A percentile compares a stretch with the other conserved stretches of the same genome.
Evolutionary conservation across 2,888 invertebrate species (phyloP).

Genomic region (Perizoma affinitatum): DNA sequence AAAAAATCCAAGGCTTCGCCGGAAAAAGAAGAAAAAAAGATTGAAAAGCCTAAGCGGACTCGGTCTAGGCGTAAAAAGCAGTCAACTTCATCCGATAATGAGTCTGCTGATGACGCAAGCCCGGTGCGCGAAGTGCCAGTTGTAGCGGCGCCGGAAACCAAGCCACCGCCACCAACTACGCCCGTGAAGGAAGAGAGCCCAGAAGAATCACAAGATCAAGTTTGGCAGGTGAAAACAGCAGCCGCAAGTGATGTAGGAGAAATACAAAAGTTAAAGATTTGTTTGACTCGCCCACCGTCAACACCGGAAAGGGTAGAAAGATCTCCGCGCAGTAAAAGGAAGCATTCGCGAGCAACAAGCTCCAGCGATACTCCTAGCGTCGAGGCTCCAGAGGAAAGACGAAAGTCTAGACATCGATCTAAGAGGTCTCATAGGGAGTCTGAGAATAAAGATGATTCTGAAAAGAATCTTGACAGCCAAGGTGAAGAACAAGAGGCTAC

Average conservation of each 20-base stretch:
- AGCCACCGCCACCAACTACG: slow-evolving; percentile 58
- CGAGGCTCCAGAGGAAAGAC: slow-evolving; percentile 74
- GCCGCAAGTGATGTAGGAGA: slow-evolving; percentile 80
- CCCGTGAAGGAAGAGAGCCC: slow-evolving; percentile 63
- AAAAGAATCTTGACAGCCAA: slow-evolving; percentile 65
- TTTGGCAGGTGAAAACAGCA: slow-evolving; percentile 82
- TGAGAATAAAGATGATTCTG: slow-evolving; percentile 64
- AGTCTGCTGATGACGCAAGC: slow-evolving; percentile 69
- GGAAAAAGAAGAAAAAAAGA: slow-evolving; percentile 87
- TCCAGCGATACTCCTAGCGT: slow-evolving; percentile 77
- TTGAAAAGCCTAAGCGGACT: slow-evolving; percentile 81
- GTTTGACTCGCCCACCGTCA: slow-evolving; percentile 83
- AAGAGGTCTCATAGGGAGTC: slow-evolving; percentile 63
- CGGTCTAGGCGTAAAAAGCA: slow-evolving; percentile 83
- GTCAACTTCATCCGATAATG: slow-evolving; percentile 82
- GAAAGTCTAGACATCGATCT: slow-evolving; percentile 69
- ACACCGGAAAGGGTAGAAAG: slow-evolving; percentile 81
- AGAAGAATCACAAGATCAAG: slow-evolving; percentile 72
- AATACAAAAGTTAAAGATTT: slow-evolving; percentile 86
- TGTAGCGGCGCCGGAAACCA: slow-evolving; percentile 50
- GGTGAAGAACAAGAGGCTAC: slow-evolving; percentile 58
- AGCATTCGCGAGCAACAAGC: slow-evolving; percentile 77
- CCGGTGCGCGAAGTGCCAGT: slow-evolving; percentile 55
- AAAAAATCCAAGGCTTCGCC: slow-evolving; percentile 87
- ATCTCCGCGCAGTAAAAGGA: slow-evolving; percentile 79